phyloP scores from a whole-genome alignment of 2,113 vertebrate species.

The Falco punctatus region DNA sequence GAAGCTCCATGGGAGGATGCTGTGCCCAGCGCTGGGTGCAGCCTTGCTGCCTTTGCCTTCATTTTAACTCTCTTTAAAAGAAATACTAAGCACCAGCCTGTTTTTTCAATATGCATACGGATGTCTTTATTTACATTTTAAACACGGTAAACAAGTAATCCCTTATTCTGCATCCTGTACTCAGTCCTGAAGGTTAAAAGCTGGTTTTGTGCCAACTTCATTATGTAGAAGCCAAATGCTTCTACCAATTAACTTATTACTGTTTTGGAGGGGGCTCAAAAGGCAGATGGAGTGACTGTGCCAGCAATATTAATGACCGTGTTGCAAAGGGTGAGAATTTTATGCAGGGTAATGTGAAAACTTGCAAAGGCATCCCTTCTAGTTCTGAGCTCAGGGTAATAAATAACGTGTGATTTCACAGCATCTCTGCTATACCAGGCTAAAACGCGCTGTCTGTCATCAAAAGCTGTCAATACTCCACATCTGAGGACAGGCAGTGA shows the following conservation, averaged over 20 bases:
- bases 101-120: not conserved
- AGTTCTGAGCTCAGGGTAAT: not conserved
- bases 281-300: conserved; percentile 34
- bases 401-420: not conserved
- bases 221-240: conserved; percentile 27
- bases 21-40: not conserved
- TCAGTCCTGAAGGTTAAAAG: not conserved
- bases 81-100: not conserved
- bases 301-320: not conserved
- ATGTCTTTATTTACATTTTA: not conserved
- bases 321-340: conserved; percentile 28
- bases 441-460: not conserved
- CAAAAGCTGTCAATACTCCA: not conserved
- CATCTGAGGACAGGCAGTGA: not conserved
- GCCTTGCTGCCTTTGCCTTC: not conserved
- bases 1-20: not conserved
- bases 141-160: not conserved
- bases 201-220: not conserved
- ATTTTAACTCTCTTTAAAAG: not conserved
- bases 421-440: not conserved
- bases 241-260: conserved; percentile 36
- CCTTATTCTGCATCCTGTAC: not conserved
- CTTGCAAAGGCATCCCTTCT: not conserved
- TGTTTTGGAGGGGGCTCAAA: not conserved
- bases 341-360: not conserved